Conservation (phyloP, 2,113 vertebrate species). For the Elachura formosa region DNA sequence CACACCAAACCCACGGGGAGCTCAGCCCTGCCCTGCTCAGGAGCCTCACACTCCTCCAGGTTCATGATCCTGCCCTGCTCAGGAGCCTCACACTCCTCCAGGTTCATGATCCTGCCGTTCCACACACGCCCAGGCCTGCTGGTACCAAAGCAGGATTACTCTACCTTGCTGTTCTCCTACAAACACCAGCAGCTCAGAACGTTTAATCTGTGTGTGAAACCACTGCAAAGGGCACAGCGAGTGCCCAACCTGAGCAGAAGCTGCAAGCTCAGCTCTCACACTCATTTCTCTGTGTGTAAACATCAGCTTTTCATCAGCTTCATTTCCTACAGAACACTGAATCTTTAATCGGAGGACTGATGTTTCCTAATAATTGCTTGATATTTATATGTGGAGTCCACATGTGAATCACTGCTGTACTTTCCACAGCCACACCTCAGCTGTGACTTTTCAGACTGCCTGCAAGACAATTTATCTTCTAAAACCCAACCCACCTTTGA, state of each 20-base stretch:
- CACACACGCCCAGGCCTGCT: neutral
- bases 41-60: no score
- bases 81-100: rapidly evolving
- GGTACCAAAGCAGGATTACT: neutral
- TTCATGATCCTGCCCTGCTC: no score
- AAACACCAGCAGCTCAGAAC: neutral
- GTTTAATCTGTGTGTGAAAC: neutral
- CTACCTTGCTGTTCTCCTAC: neutral
- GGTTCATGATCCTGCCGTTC: neutral
- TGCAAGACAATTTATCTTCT: neutral
- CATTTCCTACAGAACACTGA: neutral
- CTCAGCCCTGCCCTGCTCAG: no score
- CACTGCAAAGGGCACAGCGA: neutral
- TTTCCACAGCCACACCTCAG: neutral
- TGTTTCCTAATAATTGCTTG: neutral
- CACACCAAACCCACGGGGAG: no score
- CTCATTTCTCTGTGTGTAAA: neutral
- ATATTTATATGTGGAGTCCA: neutral
- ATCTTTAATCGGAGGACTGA: neutral
- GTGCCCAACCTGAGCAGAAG: rapidly evolving
- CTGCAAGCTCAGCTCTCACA: neutral
- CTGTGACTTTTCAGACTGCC: neutral
- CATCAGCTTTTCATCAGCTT: neutral
- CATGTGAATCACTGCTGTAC: neutral
- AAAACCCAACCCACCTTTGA: neutral